phyloP scores from a whole-genome alignment of 1,140 invertebrate genomes.

The Megathymus violae region DNA sequence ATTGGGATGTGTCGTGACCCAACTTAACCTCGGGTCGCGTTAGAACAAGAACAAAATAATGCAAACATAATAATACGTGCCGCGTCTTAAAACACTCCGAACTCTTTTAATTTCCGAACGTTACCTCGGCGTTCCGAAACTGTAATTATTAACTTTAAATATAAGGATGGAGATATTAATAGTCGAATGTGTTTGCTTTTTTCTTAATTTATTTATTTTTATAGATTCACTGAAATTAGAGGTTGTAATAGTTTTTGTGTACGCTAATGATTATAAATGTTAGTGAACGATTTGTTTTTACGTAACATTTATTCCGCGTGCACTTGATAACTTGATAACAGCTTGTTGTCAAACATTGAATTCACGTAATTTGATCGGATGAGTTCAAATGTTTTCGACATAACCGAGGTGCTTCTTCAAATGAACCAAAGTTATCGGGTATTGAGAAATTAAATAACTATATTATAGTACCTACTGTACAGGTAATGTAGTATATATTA shows the following conservation, averaged over 20 bases:
- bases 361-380: no score
- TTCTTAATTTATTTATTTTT: conserved; percentile 79
- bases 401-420: no score
- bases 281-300: conserved; percentile 56
- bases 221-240: conserved; percentile 73
- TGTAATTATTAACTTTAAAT: conserved; percentile 82
- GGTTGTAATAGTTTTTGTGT: conserved; percentile 67
- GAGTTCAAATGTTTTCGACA: no score
- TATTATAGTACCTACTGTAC: no score
- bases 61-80: conserved; percentile 80
- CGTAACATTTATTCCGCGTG: no score
- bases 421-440: no score
- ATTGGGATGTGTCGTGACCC: conserved; percentile 80
- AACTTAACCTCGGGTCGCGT: conserved; percentile 75
- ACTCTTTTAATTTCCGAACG: conserved; percentile 79
- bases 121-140: conserved; percentile 62
- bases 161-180: conserved; percentile 82
- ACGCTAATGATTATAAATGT: conserved; percentile 73
- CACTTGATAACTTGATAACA: no score
- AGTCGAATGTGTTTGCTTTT: conserved; percentile 70
- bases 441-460: no score
- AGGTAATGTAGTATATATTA: no score
- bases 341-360: no score
- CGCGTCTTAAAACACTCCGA: conserved; percentile 54
- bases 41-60: conserved; percentile 75